Evolutionary conservation across 1,140 invertebrate species (phyloP), one percentile per base, ranked within the genome.

Genomic region (Penaeus vannamei): DNA sequence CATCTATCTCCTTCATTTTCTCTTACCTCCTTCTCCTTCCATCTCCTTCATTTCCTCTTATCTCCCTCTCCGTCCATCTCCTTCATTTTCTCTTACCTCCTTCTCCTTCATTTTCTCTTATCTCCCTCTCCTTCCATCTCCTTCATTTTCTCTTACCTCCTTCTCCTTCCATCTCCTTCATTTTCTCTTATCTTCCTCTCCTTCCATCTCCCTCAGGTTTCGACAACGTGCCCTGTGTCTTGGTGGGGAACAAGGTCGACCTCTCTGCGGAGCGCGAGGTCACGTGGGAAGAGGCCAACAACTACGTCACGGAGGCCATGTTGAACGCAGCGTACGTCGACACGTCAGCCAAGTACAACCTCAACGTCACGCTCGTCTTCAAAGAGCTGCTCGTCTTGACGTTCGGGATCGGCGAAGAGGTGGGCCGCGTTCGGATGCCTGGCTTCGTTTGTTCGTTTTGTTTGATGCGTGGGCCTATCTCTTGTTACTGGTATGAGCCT

Each of bases 271-370:
- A 90, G n/a, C 87, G 92, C 19, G 77, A 92, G 66, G 92, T 92
- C 10, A 72, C 88, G 2, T 77, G 84, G 62, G 91, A 92, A n/a
- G 85, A 90, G 90, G 91, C 91, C 8, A 29, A 86, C 42, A 82
- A 84, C 26, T 89, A 77, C 36, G 88, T 84, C 23, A 83, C 53
- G 7, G 87, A 91, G 53, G n/a, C 60, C 26, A 91, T 92, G 88
- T 64, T 61, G 14, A 79, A 89, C 59, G 91, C 90, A 22, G 87
- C 84, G 22, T 92, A 92, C 82, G 66, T 92, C 0, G 92, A 92
- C 82, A 92, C 92, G 7, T 92, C 92, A 17, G 92, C 92, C 85
- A 92, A 92, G 85, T 92, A 84, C 60, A 92, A 92, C 86, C 42
- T 91, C 5, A 92, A 92, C 80, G 92, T 92, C 17, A 83, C 80